These are phyloP conservation scores for Stercorarius parasiticus DNA, from an alignment of 2,113 vertebrate species.

Conservation along the genomic window DNA sequence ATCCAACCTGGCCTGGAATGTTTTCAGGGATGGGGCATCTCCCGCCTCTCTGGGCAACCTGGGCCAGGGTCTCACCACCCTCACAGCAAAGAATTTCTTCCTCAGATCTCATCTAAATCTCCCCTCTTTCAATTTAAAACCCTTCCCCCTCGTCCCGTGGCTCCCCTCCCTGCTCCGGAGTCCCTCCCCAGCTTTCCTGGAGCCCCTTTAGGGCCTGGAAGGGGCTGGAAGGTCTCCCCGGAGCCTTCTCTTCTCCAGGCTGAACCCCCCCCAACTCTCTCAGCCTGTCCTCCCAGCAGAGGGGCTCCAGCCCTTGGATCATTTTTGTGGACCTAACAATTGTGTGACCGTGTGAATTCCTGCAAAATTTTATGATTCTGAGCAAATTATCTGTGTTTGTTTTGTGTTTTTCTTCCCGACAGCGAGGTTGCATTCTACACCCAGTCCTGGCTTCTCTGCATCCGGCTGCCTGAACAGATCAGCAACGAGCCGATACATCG, in stretches of 20 bases:
- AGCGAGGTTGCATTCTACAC: slow-evolving; percentile 29
- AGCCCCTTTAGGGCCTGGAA: background rate
- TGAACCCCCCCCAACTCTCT: rapidly evolving
- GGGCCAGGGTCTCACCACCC: rapidly evolving
- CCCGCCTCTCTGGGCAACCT: background rate
- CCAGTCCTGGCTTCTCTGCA: slow-evolving; percentile 12
- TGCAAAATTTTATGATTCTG: background rate
- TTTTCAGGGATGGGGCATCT: background rate
- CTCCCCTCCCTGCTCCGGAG: rapidly evolving
- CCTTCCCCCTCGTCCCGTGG: rapidly evolving
- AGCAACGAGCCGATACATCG: slow-evolving; percentile 80
- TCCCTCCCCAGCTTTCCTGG: background rate
- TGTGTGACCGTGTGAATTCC: background rate
- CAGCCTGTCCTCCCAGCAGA: background rate
- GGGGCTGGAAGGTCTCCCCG: rapidly evolving
- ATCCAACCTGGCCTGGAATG: rapidly evolving
- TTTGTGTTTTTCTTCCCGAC: background rate
- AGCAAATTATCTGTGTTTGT: background rate
- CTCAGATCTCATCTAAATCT: rapidly evolving
- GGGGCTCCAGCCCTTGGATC: rapidly evolving
- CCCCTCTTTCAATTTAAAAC: background rate
- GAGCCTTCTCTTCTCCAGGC: background rate
- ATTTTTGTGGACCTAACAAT: background rate
- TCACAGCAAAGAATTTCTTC: rapidly evolving
- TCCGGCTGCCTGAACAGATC: slow-evolving; percentile 25